These are phyloP conservation scores for Silurus asotus DNA, from an alignment of 2,113 vertebrate genomes.

Conservation along the genomic window DNA sequence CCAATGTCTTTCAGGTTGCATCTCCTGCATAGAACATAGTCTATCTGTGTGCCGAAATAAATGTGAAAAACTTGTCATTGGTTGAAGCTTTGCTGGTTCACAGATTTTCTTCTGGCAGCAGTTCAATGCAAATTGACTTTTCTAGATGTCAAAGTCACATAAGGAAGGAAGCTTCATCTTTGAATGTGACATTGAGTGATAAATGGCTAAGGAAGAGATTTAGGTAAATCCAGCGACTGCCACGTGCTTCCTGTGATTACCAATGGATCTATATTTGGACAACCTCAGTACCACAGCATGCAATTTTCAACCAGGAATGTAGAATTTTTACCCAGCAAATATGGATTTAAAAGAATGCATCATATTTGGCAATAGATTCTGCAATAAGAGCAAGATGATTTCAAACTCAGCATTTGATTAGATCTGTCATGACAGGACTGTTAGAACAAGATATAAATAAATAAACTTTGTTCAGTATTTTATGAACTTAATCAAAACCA, in stretches of 20 bases:
- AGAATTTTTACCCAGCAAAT: neutral
- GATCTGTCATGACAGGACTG: neutral
- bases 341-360: neutral
- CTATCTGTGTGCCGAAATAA: too few relatives aligned
- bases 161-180: constrained; percentile 42
- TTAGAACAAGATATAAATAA: neutral
- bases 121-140: neutral
- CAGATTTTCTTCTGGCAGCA: neutral
- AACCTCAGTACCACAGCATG: neutral
- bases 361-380: neutral
- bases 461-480: neutral
- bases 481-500: neutral
- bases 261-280: neutral
- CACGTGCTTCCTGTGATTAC: constrained; percentile 14
- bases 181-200: constrained; percentile 46
- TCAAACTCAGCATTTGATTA: neutral
- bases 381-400: neutral
- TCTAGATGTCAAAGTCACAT: neutral
- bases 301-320: neutral
- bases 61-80: too few relatives aligned
- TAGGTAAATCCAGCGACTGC: constrained; percentile 47
- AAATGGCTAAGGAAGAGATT: constrained; percentile 45
- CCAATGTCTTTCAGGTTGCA: too few relatives aligned
- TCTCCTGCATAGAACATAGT: too few relatives aligned
- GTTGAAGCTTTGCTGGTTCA: neutral